A percentile compares a stretch with the other conserved stretches of the same genome.
Evolutionary conservation across 1,140 invertebrate species (phyloP).

Genomic region (Hyposmocoma kahamanoa): DNA sequence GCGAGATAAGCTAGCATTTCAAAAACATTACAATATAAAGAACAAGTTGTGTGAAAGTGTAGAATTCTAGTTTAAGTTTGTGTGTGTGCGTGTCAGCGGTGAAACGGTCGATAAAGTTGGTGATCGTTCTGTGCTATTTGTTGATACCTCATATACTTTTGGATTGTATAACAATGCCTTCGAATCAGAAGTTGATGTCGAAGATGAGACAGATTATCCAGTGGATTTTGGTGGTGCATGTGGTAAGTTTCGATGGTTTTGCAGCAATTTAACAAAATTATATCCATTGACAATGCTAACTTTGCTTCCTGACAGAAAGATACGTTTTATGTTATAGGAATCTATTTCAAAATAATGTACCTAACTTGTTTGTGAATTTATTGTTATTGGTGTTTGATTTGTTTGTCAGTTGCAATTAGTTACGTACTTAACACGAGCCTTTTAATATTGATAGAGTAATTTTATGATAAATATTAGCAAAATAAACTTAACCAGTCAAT

Average conservation of each 20-base stretch:
- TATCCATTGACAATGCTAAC: no score
- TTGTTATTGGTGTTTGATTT: no score
- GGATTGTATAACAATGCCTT: conserved; percentile 52
- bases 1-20: conserved; percentile 35
- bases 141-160: conserved; percentile 53
- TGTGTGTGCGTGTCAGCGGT: conserved; percentile 63
- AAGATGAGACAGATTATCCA: conserved; percentile 63
- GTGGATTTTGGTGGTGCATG: conserved; percentile 63
- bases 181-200: conserved; percentile 59
- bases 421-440: no score
- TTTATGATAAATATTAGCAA: no score
- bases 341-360: no score
- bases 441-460: no score
- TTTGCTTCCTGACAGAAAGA: no score
- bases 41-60: conserved; percentile 65
- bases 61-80: conserved; percentile 47
- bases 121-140: conserved; percentile 56
- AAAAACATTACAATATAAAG: conserved; percentile 38
- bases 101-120: conserved; percentile 66
- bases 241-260: conserved; percentile 54
- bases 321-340: no score
- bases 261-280: no score
- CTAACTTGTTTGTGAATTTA: no score
- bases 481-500: no score
- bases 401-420: no score